Evolutionary conservation across 2,113 vertebrate species (phyloP).

Genomic region (Benitochromis conjunctus): DNA sequence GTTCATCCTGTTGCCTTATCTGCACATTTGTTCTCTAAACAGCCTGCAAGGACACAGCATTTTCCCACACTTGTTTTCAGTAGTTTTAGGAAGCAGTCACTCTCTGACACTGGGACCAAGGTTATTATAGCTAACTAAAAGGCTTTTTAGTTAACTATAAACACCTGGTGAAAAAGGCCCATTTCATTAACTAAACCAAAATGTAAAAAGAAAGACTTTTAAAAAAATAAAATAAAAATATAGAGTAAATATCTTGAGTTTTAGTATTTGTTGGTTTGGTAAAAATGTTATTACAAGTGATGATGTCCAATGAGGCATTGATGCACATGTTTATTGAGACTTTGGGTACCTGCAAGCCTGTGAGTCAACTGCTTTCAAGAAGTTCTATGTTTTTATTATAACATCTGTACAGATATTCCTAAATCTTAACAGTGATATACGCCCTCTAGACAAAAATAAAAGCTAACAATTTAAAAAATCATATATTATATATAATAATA

Average conservation of each 20-base stretch:
- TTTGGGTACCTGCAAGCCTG: background rate
- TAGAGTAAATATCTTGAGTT: background rate
- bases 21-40: background rate
- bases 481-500: background rate
- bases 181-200: background rate
- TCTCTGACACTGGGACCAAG: conserved; percentile 51
- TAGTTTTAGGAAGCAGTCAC: conserved; percentile 25
- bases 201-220: background rate
- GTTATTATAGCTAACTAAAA: background rate
- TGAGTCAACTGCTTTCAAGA: background rate
- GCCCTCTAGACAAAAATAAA: accelerated
- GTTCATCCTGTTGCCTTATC: background rate
- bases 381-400: background rate
- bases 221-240: accelerated
- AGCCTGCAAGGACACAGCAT: background rate
- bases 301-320: background rate
- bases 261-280: background rate
- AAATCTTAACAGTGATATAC: background rate
- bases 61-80: background rate
- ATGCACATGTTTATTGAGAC: background rate
- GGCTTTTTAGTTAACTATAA: background rate
- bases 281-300: background rate
- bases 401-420: background rate
- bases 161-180: background rate
- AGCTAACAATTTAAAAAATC: background rate